A percentile compares a stretch with the other conserved stretches of the same genome.
Conservation (phyloP, 2,888 invertebrate species). For the Pachymerium ferrugineum region DNA sequence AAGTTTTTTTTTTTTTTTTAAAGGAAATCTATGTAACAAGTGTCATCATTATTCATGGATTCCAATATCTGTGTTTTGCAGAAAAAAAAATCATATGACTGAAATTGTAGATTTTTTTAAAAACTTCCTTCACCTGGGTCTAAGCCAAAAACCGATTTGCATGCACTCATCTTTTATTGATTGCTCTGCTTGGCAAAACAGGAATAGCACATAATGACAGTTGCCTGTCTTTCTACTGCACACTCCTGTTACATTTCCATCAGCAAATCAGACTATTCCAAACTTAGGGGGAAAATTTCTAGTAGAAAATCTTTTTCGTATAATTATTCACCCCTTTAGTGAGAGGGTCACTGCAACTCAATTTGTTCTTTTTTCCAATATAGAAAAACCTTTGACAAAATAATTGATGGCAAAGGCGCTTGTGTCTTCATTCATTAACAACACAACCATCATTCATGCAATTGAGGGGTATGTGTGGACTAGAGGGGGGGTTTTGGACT, state of each 20-base stretch:
- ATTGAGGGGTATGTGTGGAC: neutral
- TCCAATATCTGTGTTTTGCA: neutral
- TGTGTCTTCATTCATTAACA: conserved; percentile 15
- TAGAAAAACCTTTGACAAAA: conserved; percentile 17
- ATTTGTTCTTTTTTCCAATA: conserved; percentile 21
- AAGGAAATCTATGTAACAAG: neutral
- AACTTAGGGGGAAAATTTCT: no score
- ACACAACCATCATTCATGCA: conserved; percentile 6
- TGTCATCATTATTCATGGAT: neutral
- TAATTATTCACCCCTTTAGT: conserved; percentile 12
- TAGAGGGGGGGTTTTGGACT: neutral
- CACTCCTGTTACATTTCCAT: conserved; percentile 7
- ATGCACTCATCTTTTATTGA: conserved; percentile 13
- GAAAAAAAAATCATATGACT: neutral
- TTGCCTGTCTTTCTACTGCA: conserved; percentile 9
- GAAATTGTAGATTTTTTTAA: neutral
- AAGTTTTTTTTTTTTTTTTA: neutral
- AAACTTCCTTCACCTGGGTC: neutral
- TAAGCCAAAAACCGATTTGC: conserved; percentile 1
- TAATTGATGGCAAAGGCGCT: conserved; percentile 8
- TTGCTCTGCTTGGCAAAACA: conserved; percentile 8
- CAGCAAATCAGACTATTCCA: neutral
- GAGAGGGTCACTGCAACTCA: neutral
- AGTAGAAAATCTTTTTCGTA: neutral
- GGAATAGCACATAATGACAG: conserved; percentile 13